Base-by-base conservation (phyloP, 2,797 vertebrate species). In the Cryptoblepharus egeriae region DNA sequence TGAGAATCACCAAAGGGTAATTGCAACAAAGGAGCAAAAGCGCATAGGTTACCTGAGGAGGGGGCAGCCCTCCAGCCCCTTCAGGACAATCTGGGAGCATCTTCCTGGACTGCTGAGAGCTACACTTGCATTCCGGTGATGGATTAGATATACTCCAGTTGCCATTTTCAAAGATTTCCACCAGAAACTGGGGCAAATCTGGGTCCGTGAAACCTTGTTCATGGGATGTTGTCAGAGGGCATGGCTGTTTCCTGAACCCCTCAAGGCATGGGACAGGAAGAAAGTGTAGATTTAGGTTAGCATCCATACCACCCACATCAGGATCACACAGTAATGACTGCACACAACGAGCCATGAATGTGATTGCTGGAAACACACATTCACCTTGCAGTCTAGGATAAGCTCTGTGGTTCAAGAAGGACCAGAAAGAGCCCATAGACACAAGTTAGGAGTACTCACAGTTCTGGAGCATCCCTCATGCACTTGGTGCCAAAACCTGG, bases 31-130 rank as follows among this genome's bases (percentile, higher is more conserved):
- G 6, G 0, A 26, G 3, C 24, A 20, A 24, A 79, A 32, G 13
- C 4, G 11, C 6, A 1, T 3, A 3, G 5, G 68, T 58, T 89
- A 97, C 97, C 97, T 99, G 97, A 3, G 97, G 97, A 0, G 98
- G 97, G 0, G 97, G 97, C 61, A 95, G 91, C 3, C 98, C 97
- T 1, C 98, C 97, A 0, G 98, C 97, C 0, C 96, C 97, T 1
- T 89, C 83, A 0, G 97, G 97, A 71, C 98, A 99, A 35, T 97
- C 92, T 0, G 98, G 98, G 15, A 99, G 95, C 96, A 98, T 98
- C 84, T 95, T 94, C 20, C 91, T 95, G 52, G 95, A 75, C 0
- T 95, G 90, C 0, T 96, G 93, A 1, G 92, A 95, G 87, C 98
- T 98, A 85, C 98, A 98, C 88, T 86, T 92, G 68, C 98, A 99